These are phyloP conservation scores for Ellobium chinense DNA, from an alignment of 2,888 invertebrate genomes.

Conservation along the genomic window DNA sequence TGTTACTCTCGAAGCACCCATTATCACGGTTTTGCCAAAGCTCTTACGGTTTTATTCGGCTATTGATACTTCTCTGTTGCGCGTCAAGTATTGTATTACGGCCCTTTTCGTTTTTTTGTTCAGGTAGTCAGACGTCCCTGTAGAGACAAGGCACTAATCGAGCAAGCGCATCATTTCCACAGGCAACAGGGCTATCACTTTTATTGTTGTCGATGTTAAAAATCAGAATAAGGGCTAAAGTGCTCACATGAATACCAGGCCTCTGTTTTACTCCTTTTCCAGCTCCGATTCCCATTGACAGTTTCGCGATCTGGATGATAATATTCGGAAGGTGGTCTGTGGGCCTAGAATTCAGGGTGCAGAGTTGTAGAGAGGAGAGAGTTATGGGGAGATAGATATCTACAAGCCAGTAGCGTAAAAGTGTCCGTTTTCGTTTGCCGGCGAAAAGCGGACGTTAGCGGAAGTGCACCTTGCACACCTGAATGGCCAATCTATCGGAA, in stretches of 20 bases:
- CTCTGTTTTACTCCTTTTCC: not conserved
- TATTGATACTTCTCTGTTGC: not conserved
- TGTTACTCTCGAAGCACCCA: not conserved
- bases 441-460: too few relatives aligned
- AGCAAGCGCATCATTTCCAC: conserved; percentile 3
- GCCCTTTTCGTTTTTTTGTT: not conserved
- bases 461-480: not conserved
- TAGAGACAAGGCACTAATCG: conserved; percentile 4
- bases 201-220: conserved; percentile 15
- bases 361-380: too few relatives aligned
- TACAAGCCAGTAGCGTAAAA: too few relatives aligned
- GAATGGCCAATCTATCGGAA: not conserved
- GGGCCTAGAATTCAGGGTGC: too few relatives aligned
- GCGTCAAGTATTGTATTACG: not conserved
- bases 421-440: too few relatives aligned
- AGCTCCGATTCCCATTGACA: not conserved
- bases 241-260: not conserved
- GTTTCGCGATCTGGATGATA: too few relatives aligned
- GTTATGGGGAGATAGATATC: too few relatives aligned
- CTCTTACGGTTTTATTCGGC: not conserved
- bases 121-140: not conserved
- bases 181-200: not conserved
- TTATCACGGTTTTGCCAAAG: not conserved
- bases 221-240: too few relatives aligned
- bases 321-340: too few relatives aligned